Percentiles rank a stretch among this genome's conserved stretches.
phyloP scores from a whole-genome alignment of 2,888 invertebrate genomes.

The Nomada ferruginata region DNA sequence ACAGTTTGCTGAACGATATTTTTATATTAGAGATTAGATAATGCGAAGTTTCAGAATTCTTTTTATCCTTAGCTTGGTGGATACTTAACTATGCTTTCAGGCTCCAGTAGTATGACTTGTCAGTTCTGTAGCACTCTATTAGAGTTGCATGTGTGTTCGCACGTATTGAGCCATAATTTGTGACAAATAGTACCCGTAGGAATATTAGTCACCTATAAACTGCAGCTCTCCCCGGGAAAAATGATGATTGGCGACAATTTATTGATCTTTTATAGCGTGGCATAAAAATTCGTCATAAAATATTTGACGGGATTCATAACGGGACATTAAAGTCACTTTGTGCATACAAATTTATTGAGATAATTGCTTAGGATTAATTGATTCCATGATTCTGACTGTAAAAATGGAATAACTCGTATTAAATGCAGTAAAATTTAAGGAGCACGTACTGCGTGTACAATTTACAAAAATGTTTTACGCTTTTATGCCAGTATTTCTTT shows the following conservation, averaged over 20 bases:
- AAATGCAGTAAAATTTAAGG: background rate
- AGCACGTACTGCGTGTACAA: background rate
- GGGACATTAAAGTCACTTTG: background rate
- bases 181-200: background rate
- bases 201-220: slow-evolving; percentile 19
- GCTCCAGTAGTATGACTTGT: too few relatives aligned
- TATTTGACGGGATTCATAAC: slow-evolving; percentile 21
- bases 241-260: slow-evolving; percentile 2
- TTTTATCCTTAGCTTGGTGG: too few relatives aligned
- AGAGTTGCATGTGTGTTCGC: too few relatives aligned
- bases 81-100: too few relatives aligned
- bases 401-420: too few relatives aligned
- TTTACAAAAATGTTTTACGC: too few relatives aligned
- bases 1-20: too few relatives aligned
- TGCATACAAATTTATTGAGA: background rate
- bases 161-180: too few relatives aligned
- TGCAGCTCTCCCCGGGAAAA: background rate
- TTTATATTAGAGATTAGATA: too few relatives aligned
- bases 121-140: too few relatives aligned
- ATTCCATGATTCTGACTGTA: background rate
- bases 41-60: too few relatives aligned
- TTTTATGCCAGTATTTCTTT: too few relatives aligned
- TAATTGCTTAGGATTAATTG: background rate
- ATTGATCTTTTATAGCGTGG: background rate
- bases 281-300: slow-evolving; percentile 22